Evolutionary conservation across 2,113 vertebrate genomes (phyloP).

Genomic region (Eubucco bourcierii): DNA sequence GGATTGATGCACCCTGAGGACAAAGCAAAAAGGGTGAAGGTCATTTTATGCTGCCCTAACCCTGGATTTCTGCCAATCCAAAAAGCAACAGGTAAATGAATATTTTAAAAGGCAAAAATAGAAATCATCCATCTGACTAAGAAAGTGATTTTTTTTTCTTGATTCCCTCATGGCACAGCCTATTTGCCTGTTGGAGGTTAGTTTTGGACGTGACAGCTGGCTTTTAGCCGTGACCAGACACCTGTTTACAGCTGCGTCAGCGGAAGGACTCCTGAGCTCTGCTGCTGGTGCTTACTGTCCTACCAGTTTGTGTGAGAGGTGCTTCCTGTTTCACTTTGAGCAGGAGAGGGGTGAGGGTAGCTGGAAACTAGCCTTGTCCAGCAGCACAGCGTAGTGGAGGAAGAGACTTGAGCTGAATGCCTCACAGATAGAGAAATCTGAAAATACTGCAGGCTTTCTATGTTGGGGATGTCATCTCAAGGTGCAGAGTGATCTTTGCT

Average conservation of each 20-base stretch:
- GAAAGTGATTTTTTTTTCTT: not conserved
- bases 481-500: not conserved
- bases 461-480: not conserved
- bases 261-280: fast-evolving
- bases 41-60: not conserved
- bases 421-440: not conserved
- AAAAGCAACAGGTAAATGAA: not conserved
- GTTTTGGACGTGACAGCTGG: not conserved
- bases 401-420: not conserved
- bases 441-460: not conserved
- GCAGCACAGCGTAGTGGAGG: not conserved
- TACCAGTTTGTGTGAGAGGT: not conserved
- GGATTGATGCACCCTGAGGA: constrained; percentile 84
- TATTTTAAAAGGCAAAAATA: not conserved
- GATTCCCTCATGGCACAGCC: not conserved
- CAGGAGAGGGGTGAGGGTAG: not conserved
- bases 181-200: not conserved
- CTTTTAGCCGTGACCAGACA: not conserved
- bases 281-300: not conserved
- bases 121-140: not conserved
- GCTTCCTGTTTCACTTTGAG: not conserved
- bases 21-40: not conserved
- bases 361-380: not conserved
- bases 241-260: not conserved
- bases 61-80: not conserved